Evolutionary conservation across 2,888 invertebrate genomes (phyloP), one percentile per base, ranked within the genome.

Genomic region (Heliconius sara): DNA sequence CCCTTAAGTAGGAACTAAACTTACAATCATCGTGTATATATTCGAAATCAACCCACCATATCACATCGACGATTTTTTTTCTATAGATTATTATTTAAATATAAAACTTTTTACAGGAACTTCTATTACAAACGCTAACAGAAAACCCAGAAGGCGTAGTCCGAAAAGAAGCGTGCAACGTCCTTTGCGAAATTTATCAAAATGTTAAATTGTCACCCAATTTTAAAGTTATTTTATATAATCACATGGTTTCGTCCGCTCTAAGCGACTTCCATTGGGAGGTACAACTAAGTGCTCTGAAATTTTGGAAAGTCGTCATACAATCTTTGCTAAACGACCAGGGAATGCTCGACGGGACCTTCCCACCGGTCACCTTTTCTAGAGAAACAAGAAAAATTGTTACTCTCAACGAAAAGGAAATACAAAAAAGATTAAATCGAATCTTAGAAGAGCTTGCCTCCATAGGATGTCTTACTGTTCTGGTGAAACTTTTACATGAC

Each of bases 311-410:
- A 78, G 92, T 96, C 19, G 96, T 97, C 34, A 96, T 97, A 70
- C 94, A 96, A 39, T 95, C 96, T 0, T 95, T 96, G 77, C 91
- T 98, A 13, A 95, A 95, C 0, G 96, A 97, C 86, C 97, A 98
- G 91, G 98, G 98, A n/a, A 97, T 98, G 97, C 96, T 98, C 19
- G 98, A 98, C 87, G 97, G 97, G 0, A 95, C 93, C 0, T 98
- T 98, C 89, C 98, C 98, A 0, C 96, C 96, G 0, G 97, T 97
- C 0, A 98, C 97, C 0, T 98, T 98, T 89, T 98, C 98, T 0
- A 97, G 96, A 86, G 97, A 97, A 89, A 95, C 97, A 9, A 95
- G 96, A 80, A 98, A 98, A 91, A 98, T 98, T 30, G 97, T 98
- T 5, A 96, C 96, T 0, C 89, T 98, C 16, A 97, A 96, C 43